A percentile compares a stretch with the other conserved stretches of the same genome.
Conservation (phyloP, 2,888 invertebrate genomes). For the Dynastes hyllus region DNA sequence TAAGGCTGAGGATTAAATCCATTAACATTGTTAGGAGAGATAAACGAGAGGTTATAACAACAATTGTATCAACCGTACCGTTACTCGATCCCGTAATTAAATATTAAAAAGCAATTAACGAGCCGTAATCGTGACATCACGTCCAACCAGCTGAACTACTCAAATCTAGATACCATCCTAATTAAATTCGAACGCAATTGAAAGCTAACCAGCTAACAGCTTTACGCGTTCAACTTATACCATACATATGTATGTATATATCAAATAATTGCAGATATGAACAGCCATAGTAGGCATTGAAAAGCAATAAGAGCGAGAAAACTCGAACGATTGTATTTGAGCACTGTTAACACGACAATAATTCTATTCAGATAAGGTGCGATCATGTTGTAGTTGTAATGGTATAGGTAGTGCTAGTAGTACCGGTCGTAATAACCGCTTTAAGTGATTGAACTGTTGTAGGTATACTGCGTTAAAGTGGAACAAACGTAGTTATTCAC, state of each 20-base stretch:
- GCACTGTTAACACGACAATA: conserved; percentile 21
- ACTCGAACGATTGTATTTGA: conserved; percentile 14
- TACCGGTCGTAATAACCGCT: background rate
- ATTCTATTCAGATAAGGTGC: conserved; percentile 10
- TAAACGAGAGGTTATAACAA: conserved; percentile 13
- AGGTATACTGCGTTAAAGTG: background rate
- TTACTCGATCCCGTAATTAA: conserved; percentile 37
- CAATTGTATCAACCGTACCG: conserved; percentile 19
- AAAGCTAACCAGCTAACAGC: conserved; percentile 3
- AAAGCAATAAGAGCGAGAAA: background rate
- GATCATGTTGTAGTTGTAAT: background rate
- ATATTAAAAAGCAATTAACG: conserved; percentile 43
- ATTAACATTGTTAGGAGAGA: conserved; percentile 27
- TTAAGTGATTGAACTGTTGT: background rate
- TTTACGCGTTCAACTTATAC: background rate
- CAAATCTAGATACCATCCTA: conserved; percentile 18
- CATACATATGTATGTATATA: background rate
- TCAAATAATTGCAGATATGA: background rate
- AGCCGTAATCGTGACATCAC: conserved; percentile 11
- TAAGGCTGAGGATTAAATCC: background rate
- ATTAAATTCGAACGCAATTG: conserved; percentile 19
- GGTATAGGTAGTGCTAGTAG: background rate
- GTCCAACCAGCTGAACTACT: background rate
- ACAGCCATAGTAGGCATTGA: background rate
- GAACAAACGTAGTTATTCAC: background rate